Base-by-base conservation (phyloP, 37 sponge, comb jelly and placozoan species). In the Spongia lamella region DNA sequence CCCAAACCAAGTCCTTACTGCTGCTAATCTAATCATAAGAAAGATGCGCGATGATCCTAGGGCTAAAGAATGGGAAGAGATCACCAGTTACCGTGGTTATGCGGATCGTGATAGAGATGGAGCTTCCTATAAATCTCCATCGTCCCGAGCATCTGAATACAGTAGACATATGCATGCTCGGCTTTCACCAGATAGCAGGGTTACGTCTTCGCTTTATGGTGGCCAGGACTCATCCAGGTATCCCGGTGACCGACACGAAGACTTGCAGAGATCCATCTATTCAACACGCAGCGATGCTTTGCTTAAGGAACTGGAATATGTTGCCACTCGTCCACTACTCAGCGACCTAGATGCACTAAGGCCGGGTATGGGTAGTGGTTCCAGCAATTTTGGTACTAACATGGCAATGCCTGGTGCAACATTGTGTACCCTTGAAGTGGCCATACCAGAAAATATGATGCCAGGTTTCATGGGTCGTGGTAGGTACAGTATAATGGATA, bases 361-460 rank as follows among this genome's bases (percentile, higher is more conserved):
- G 9, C 47, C 47, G 5, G 9, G 47, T 43, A 13, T 9, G 5
- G 9, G 47, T 9, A 13, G 7, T 43, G 47, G 19, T 35, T n/a
- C 25, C 22, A 31, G 36, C 49, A n/a, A n/a, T n/a, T n/a, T n/a
- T 29, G 84, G 84, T 19, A 86, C 85, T 7, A 81, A 90, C 61
- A 49, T 90, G 49, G 60, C 66, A 1, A 59, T 81, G 3, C 86
- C 90, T 1, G 90, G 90, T 2, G 86, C 90, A 16, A 90, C 90
- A 6, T 72, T 85, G 0, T 76, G 73, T 43, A 90, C 91, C 11
- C 84, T 82, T 50, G 91, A 94, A 50, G 78, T 94, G 0, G 79
- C 92, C 20, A 55, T 94, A 13, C 95, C 95, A 0, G 92, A 89
- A 39, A 60, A 66, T 43, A 86, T 86, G 70, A 60, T 87, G 21